phyloP scores from a whole-genome alignment of 92 coral and sea anemone species.

The Virgularia gustaviana region DNA sequence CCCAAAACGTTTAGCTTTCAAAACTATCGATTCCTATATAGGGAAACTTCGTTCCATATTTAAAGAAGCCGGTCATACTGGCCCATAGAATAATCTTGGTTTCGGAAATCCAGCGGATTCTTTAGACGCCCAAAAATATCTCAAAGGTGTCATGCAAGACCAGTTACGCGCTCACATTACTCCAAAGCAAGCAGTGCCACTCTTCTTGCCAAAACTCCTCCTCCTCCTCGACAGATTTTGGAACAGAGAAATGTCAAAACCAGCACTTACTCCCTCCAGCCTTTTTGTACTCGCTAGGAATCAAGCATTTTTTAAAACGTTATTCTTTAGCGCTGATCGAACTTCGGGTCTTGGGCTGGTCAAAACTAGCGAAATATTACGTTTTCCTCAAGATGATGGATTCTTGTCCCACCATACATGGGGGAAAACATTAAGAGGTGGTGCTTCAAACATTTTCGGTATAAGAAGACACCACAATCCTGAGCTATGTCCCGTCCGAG shows the following conservation, averaged over 20 bases:
- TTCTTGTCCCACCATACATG: constrained; percentile 57
- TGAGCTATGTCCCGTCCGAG: constrained; percentile 53
- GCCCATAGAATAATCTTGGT: constrained; percentile 41
- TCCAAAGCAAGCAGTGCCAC: constrained; percentile 56
- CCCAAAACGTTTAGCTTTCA: constrained; percentile 44
- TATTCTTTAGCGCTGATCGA: constrained; percentile 62
- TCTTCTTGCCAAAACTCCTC: constrained; percentile 51
- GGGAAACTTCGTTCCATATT: constrained; percentile 55
- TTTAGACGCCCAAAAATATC: constrained; percentile 40
- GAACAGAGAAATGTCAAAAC: constrained; percentile 28
- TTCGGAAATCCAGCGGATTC: constrained; percentile 60
- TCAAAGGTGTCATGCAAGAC: constrained; percentile 39
- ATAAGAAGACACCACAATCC: constrained; percentile 56
- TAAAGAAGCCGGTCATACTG: constrained; percentile 49
- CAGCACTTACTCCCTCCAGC: constrained; percentile 35
- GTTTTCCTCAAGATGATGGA: too few relatives aligned
- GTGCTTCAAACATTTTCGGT: constrained; percentile 57
- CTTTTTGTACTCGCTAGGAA: constrained; percentile 56
- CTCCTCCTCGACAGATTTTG: constrained; percentile 40
- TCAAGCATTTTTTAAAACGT: constrained; percentile 59
- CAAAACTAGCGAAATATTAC: constrained; percentile 53
- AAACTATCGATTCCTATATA: too few relatives aligned
- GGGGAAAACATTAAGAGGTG: constrained; percentile 61
- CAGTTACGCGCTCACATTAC: constrained; percentile 55
- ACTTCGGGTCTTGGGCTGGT: constrained; percentile 52